These are phyloP conservation scores for Apocheima hispidaria DNA, from an alignment of 2,888 invertebrate species.

Conservation along the genomic window DNA sequence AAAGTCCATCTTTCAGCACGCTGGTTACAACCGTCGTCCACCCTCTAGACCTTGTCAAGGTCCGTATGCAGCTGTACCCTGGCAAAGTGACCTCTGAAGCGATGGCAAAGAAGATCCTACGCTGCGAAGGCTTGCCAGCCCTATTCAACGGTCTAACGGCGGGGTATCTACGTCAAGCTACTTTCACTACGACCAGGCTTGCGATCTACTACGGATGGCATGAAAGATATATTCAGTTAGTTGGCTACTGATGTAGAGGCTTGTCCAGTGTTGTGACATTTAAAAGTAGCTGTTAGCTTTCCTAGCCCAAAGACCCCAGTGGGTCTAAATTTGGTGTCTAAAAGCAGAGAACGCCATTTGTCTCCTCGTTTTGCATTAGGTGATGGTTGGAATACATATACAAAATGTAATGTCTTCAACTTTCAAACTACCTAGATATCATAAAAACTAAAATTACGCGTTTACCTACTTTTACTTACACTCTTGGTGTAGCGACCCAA, in stretches of 20 bases:
- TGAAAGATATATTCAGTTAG: constrained; percentile 87
- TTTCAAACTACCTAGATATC: no score
- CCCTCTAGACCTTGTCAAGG: constrained; percentile 97
- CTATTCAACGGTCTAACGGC: constrained; percentile 96
- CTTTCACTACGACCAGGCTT: constrained; percentile 96
- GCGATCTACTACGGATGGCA: constrained; percentile 95
- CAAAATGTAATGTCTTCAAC: no score
- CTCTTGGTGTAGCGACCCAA: no score
- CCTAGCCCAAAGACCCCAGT: no score
- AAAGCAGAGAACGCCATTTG: no score
- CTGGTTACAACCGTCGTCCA: constrained; percentile 96
- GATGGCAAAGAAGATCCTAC: constrained; percentile 88
- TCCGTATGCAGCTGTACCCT: constrained; percentile 95
- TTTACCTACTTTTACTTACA: no score
- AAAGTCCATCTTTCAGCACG: constrained; percentile 88
- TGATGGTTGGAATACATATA: no score
- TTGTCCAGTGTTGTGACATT: no score
- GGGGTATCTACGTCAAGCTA: constrained; percentile 95
- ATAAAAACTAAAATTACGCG: no score
- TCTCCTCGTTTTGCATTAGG: neutral
- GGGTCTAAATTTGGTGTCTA: no score
- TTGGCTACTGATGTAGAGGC: neutral
- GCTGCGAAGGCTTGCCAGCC: constrained; percentile 92
- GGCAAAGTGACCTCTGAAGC: constrained; percentile 84
- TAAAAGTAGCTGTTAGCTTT: no score